Base-by-base conservation (phyloP, 2,888 invertebrate species). In the Rhabditoides inermis region DNA sequence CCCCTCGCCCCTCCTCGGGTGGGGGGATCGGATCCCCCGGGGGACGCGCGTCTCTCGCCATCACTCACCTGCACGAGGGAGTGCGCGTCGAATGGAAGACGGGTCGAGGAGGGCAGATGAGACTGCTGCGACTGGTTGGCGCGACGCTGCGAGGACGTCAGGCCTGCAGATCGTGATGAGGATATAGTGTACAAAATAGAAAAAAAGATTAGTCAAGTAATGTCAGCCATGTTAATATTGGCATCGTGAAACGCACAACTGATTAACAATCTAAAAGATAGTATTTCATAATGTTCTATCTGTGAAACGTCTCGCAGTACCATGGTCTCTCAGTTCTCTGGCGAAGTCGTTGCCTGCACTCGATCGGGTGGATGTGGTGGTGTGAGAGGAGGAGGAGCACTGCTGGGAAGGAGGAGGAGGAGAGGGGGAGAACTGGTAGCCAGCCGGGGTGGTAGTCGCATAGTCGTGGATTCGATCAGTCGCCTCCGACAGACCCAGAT, bases 101-200 rank as follows among this genome's bases (percentile, higher is more conserved):
- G 45, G 12, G 47, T 46, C n/a, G n/a, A n/a, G 3, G 56, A 53
- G 20, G 46, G 52, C 15, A 56, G 40, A 7, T 39, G 35, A 5
- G 63, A 55, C 28, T 63, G 64, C 51, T 70, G 67, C 51, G 60
- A 61, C 49, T 69, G 68, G 52, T 72, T 72, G 18, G 69, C 70
- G 27, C 56, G 57, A 45, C 56, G 55, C 51, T 72, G 72, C 3
- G 66, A 61, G 28, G 64, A 61, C 10, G 72, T 72, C 28, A 72
- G 58, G 6, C 64, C 68, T 68, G 39, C n/a, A n/a, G n/a, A n/a
- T n/a, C n/a, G n/a, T n/a, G n/a, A n/a, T n/a, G n/a, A n/a, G n/a
- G n/a, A n/a, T n/a, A n/a, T n/a, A n/a, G n/a, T n/a, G n/a, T n/a
- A n/a, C n/a, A n/a, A 32, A 55, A 55, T 28, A 41, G 10, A 32